A percentile compares a stretch with the other conserved stretches of the same genome.
phyloP scores from a whole-genome alignment of 2,113 vertebrate species.

The Strix uralensis region DNA sequence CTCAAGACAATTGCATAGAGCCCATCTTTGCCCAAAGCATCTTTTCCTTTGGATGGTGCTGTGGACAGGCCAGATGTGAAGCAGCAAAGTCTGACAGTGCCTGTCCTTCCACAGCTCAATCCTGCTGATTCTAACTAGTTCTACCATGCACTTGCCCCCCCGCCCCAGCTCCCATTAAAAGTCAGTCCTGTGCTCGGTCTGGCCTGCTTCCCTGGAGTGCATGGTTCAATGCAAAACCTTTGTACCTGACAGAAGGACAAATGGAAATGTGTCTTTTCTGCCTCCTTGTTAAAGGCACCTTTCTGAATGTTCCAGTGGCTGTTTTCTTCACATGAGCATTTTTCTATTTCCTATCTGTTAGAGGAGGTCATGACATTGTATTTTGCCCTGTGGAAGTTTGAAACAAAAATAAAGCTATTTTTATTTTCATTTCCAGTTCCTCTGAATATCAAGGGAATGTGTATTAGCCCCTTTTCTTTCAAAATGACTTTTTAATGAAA shows the following conservation, averaged over 20 bases:
- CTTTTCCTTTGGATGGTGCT: neutral
- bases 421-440: conserved; percentile 23
- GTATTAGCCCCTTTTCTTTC: neutral
- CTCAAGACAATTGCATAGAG: neutral
- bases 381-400: conserved; percentile 7
- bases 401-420: conserved; percentile 36
- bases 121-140: neutral
- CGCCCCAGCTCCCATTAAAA: neutral
- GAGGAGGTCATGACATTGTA: neutral
- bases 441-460: neutral
- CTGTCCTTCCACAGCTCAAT: neutral
- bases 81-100: neutral
- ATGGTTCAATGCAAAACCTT: neutral
- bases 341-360: neutral
- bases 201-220: neutral
- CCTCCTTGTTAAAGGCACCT: neutral
- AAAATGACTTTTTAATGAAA: neutral
- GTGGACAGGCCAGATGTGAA: neutral
- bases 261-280: neutral
- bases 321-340: neutral
- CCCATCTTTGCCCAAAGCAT: neutral
- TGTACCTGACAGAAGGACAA: neutral
- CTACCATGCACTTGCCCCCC: accelerated
- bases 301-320: neutral
- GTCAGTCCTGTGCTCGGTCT: neutral